Evolutionary conservation across 2,113 vertebrate genomes (phyloP), one percentile per base, ranked within the genome.

Genomic region (Polypterus senegalus): DNA sequence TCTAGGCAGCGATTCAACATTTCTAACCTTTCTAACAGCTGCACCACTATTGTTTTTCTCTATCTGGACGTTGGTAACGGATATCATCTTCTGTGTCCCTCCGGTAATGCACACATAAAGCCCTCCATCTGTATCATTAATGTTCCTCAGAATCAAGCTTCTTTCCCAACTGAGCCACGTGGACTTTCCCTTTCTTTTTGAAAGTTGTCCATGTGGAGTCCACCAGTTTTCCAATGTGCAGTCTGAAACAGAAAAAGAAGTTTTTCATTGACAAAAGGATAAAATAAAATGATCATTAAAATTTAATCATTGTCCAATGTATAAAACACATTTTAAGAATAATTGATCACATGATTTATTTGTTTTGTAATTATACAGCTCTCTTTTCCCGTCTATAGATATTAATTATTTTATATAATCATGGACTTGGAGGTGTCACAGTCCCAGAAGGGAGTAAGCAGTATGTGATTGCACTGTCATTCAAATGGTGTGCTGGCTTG

Each of bases 121-220:
- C 56, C 85, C 86, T 46, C 67, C 69, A 46, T 66, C 61, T 54
- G 53, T 61, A 66, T 76, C 73, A 57, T 70, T 65, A 10, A 77
- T 63, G 4, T 73, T 68, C n/a, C 64, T 46, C 62, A 79, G 65
- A 27, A 70, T 44, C 61, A 89, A 75, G 67, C 76, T 79, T 57
- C 60, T 75, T 54, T 0, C 58, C 8, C 59, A 52, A 59, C 61
- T 64, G 4, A 65, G n/a, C 5, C 68, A 49, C 51, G 71, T 11
- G 9, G 61, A 72, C 60, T 62, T 69, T 9, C 52, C 59, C 0
- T 63, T 63, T 8, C 68, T 60, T 66, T 69, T 64, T 43, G 69
- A 70, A 65, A 69, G 69, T 65, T 72, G 72, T 67, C 82, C 86
- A 45, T 55, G 62, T 44, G 85, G 85, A 1, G 70, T 86, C 87